Evolutionary conservation across 2,888 invertebrate species (phyloP).

Genomic region (Epicampocera succincta): DNA sequence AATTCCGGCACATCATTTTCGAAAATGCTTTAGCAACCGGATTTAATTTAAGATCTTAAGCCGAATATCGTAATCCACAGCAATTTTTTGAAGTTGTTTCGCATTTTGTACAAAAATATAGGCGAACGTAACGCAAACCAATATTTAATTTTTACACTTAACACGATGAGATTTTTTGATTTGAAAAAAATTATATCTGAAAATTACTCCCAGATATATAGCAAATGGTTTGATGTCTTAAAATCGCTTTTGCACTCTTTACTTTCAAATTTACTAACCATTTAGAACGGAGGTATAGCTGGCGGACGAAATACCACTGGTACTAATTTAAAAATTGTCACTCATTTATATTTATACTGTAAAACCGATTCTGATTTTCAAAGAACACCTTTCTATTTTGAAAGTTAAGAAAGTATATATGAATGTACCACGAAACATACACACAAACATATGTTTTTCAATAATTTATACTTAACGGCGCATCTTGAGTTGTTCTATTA

Average conservation of each 20-base stretch:
- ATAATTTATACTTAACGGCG: slow-evolving; percentile 14
- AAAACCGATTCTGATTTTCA: not conserved
- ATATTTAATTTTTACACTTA: no score
- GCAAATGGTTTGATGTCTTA: no score
- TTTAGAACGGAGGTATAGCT: slow-evolving; percentile 38
- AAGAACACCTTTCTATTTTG: not conserved
- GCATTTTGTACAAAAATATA: not conserved
- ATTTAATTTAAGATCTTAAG: no score
- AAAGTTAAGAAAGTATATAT: not conserved
- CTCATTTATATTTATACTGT: slow-evolving; percentile 50
- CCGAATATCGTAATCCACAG: no score
- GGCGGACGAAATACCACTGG: slow-evolving; percentile 72
- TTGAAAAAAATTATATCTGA: no score
- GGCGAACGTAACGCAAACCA: not conserved
- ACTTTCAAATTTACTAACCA: slow-evolving; percentile 57
- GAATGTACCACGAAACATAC: no score
- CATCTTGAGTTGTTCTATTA: slow-evolving; percentile 15
- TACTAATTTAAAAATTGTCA: slow-evolving; percentile 53
- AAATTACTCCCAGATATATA: no score
- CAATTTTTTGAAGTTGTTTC: no score
- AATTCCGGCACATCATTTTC: no score
- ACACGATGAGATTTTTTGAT: no score
- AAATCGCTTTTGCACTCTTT: not conserved
- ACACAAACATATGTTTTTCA: not conserved
- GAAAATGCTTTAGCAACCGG: no score